phyloP scores from a whole-genome alignment of 2,113 vertebrate species.

The Hymenochirus boettgeri region DNA sequence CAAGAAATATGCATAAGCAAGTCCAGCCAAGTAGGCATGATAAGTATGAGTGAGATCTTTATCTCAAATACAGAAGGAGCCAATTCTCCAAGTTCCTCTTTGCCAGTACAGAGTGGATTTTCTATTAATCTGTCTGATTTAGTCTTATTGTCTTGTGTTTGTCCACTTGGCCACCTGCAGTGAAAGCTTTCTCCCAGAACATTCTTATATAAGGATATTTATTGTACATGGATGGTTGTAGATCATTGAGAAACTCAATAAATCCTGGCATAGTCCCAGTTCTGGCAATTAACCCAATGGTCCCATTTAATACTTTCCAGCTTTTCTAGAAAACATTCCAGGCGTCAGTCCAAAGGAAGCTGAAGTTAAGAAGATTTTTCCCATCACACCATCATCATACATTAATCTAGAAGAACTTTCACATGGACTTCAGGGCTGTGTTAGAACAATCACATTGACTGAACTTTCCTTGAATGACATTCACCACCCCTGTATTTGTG shows the following conservation, averaged over 20 bases:
- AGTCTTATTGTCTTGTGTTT: too few species aligned
- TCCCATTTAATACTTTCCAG: conserved; percentile 31
- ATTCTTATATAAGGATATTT: conserved; percentile 11
- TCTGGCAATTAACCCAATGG: conserved; percentile 6
- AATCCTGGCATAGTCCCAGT: conserved; percentile 25
- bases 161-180: background rate
- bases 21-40: conserved; percentile 24
- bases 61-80: conserved; percentile 9
- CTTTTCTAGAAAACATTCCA: conserved; percentile 20
- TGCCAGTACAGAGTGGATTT: background rate
- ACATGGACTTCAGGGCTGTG: conserved; percentile 31
- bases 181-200: conserved; percentile 17
- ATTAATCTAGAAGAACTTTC: conserved; percentile 12
- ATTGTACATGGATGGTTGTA: background rate
- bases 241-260: background rate
- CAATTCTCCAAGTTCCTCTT: background rate
- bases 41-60: conserved; percentile 25
- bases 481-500: conserved; percentile 13
- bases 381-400: conserved; percentile 5
- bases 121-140: too few species aligned
- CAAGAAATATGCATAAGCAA: conserved; percentile 13
- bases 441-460: conserved; percentile 13
- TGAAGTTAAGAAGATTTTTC: conserved; percentile 9
- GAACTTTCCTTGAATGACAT: conserved; percentile 18
- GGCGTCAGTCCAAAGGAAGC: conserved; percentile 19